These are phyloP conservation scores for Psilopsiagon aurifrons DNA, from an alignment of 2,113 vertebrate species.

Conservation along the genomic window DNA sequence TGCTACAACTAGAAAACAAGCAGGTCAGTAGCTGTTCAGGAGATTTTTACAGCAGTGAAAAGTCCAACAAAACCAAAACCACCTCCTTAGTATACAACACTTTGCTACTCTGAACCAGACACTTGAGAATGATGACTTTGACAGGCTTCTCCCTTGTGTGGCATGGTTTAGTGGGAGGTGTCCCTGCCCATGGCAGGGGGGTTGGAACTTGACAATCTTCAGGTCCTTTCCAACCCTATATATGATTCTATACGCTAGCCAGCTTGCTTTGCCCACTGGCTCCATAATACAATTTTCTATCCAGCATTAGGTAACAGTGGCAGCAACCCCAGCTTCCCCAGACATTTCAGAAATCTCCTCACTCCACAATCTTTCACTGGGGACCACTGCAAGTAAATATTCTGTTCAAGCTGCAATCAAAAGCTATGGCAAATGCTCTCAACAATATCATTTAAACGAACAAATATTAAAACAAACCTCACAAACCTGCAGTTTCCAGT, in stretches of 20 bases:
- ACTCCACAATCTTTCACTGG: background rate
- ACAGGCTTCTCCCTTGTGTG: background rate
- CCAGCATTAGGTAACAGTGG: background rate
- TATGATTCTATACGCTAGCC: background rate
- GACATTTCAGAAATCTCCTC: background rate
- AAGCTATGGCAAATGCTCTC: background rate
- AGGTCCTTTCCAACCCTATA: too few relatives aligned
- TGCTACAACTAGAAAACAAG: background rate
- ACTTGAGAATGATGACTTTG: background rate
- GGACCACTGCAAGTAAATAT: background rate
- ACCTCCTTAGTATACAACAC: background rate
- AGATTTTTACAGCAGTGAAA: background rate
- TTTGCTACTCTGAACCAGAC: background rate
- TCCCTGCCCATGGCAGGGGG: too few relatives aligned
- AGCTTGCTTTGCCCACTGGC: background rate
- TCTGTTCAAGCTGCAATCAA: background rate
- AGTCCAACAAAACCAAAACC: background rate
- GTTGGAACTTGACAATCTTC: too few relatives aligned
- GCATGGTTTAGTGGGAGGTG: too few relatives aligned
- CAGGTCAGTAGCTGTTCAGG: accelerated
- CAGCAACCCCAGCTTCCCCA: background rate
- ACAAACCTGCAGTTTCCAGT: background rate
- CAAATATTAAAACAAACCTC: background rate
- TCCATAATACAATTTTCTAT: background rate
- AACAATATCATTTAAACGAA: background rate